Evolutionary conservation across 2,113 vertebrate genomes (phyloP).

Genomic region (Proterorhinus semilunaris): DNA sequence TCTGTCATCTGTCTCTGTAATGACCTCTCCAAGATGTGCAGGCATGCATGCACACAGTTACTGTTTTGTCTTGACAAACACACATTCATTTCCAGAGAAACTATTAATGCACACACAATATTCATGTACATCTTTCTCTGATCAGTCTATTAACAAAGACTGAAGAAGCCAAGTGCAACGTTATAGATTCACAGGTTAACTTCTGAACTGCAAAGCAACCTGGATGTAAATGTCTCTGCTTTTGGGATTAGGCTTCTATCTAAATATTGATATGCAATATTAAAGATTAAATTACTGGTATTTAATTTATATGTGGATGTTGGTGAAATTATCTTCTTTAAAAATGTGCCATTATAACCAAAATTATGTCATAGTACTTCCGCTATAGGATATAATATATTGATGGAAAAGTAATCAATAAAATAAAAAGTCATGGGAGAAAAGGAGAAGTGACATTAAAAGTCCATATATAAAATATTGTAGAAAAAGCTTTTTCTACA

Average conservation of each 20-base stretch:
- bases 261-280: background rate
- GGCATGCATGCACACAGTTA: constrained; percentile 26
- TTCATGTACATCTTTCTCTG: constrained; percentile 4
- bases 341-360: no score
- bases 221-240: background rate
- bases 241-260: background rate
- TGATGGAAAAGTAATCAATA: no score
- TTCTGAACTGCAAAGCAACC: background rate
- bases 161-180: background rate
- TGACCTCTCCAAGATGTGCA: constrained; percentile 68
- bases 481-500: no score
- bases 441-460: no score
- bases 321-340: background rate
- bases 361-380: no score
- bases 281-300: no score
- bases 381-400: no score
- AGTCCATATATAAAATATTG: background rate
- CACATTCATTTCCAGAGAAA: constrained; percentile 26
- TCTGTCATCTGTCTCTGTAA: constrained; percentile 73
- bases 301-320: background rate
- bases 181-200: background rate
- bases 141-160: constrained; percentile 14
- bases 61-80: constrained; percentile 17
- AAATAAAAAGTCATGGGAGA: no score
- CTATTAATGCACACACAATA: constrained; percentile 20